Evolutionary conservation across 2,113 vertebrate genomes (phyloP).

Genomic region (Microcebus lehilahytsara): DNA sequence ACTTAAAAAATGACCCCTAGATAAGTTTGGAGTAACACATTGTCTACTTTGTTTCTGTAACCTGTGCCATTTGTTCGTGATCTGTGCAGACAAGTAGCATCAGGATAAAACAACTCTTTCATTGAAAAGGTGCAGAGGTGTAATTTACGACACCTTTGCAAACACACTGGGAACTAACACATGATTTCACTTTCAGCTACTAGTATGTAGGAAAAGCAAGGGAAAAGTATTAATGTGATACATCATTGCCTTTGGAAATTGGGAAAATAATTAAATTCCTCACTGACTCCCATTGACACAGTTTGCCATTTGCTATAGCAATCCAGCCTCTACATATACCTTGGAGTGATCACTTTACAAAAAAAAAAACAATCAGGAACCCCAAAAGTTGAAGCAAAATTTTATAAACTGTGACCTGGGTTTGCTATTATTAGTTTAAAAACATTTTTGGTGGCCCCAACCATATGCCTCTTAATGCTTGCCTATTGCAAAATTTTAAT

Average conservation of each 20-base stretch:
- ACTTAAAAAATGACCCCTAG: background rate
- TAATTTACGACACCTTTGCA: constrained; percentile 42
- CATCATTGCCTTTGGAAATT: constrained; percentile 75
- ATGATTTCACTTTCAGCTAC: constrained; percentile 52
- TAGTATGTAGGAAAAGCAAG: constrained; percentile 44
- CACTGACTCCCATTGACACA: constrained; percentile 55
- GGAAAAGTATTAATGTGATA: constrained; percentile 64
- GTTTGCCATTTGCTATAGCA: constrained; percentile 59
- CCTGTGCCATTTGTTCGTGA: background rate
- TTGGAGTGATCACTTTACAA: constrained; percentile 31
- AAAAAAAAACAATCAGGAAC: constrained; percentile 38
- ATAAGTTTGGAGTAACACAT: background rate
- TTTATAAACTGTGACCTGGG: background rate
- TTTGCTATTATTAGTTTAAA: background rate
- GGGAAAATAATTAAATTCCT: constrained; percentile 73
- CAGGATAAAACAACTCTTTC: background rate
- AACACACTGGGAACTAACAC: constrained; percentile 19
- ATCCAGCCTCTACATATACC: background rate
- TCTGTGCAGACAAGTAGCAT: background rate
- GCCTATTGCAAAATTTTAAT: background rate
- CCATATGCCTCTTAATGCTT: background rate
- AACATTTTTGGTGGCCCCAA: background rate
- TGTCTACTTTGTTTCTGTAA: background rate
- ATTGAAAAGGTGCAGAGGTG: background rate
- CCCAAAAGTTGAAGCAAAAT: constrained; percentile 28